These are phyloP conservation scores for Oikopleura albicans DNA, from an alignment of 23 tunicate genomes.

Conservation along the genomic window DNA sequence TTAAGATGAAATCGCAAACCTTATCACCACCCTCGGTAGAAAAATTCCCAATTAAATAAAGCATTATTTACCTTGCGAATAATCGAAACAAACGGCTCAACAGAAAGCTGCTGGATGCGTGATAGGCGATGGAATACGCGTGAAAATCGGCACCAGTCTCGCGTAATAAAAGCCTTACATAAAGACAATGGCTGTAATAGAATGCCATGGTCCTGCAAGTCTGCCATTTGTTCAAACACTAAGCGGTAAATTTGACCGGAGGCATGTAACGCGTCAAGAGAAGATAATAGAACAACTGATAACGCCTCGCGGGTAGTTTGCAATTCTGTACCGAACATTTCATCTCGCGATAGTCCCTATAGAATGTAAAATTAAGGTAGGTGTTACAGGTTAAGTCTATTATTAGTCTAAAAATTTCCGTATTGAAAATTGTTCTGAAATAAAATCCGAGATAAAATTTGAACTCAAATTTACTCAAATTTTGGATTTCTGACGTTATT, in stretches of 20 bases:
- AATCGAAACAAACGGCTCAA: not conserved
- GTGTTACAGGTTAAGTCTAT: too few relatives aligned
- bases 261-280: not conserved
- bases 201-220: not conserved
- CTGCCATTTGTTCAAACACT: not conserved
- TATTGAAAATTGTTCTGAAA: not conserved
- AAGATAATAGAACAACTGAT: not conserved
- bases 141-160: not conserved
- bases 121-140: not conserved
- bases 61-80: not conserved
- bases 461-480: not conserved
- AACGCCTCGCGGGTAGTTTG: conserved; percentile 15
- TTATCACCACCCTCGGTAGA: too few relatives aligned
- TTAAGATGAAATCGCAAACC: too few relatives aligned
- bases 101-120: not conserved
- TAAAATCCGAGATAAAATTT: not conserved
- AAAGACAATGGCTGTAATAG: not conserved
- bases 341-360: not conserved
- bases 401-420: too few relatives aligned
- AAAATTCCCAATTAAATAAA: too few relatives aligned
- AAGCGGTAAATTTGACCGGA: not conserved
- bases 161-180: not conserved
- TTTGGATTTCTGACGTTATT: too few relatives aligned
- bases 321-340: not conserved
- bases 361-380: too few relatives aligned